Percentiles rank a stretch among this genome's conserved stretches.
Evolutionary conservation across 92 coral and sea anemone species (phyloP).

Genomic region (Paragorgia papillata): DNA sequence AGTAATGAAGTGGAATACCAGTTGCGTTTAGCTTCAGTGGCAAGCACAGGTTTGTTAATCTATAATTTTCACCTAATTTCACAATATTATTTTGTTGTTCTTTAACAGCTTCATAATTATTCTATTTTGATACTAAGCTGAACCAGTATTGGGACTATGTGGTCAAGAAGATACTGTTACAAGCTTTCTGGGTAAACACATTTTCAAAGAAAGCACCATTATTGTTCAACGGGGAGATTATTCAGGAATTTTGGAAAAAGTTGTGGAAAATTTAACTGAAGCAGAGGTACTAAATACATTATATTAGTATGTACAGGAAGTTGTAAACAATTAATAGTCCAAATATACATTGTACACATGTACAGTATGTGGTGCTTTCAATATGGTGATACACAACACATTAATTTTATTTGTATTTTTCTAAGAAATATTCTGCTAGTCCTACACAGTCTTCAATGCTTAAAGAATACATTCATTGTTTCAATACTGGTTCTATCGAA

Average conservation of each 20-base stretch:
- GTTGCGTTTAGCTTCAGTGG: conserved; percentile 81
- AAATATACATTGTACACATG: too few species aligned
- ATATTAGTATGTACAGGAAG: too few species aligned
- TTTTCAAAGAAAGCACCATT: conserved; percentile 73
- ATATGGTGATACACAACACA: too few species aligned
- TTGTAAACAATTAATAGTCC: too few species aligned
- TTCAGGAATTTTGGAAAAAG: conserved; percentile 73
- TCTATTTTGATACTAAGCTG: conserved; percentile 42
- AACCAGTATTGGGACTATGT: conserved; percentile 54
- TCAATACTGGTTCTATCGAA: conserved; percentile 89
- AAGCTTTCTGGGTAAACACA: conserved; percentile 68
- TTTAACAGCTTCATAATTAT: too few species aligned
- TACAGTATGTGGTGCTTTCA: too few species aligned
- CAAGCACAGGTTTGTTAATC: conserved; percentile 64
- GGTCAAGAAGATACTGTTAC: conserved; percentile 70
- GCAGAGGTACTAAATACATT: conserved; percentile 70
- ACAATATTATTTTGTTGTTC: too few species aligned
- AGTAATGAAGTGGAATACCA: conserved; percentile 68
- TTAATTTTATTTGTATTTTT: too few species aligned
- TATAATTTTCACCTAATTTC: neutral
- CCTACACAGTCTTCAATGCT: conserved; percentile 81
- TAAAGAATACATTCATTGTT: conserved; percentile 80
- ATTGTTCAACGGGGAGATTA: conserved; percentile 85
- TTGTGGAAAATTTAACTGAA: conserved; percentile 76
- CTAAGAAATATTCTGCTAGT: conserved; percentile 78